Base-by-base conservation (phyloP, 2,797 vertebrate genomes). In the Cirrhinus molitorella region DNA sequence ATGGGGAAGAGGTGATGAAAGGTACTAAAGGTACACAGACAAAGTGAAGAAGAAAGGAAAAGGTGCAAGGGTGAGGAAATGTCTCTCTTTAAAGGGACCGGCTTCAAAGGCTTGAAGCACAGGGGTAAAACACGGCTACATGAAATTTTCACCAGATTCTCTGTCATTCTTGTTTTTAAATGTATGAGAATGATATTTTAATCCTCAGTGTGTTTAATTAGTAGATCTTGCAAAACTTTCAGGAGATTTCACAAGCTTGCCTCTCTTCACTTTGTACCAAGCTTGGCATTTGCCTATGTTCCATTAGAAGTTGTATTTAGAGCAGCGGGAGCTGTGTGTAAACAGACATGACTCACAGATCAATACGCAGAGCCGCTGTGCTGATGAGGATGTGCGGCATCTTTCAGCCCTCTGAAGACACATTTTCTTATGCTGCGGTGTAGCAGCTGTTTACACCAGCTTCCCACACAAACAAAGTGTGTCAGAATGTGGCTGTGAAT, bases 291-390 rank as follows among this genome's bases (percentile, higher is more conserved):
- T 85, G 79, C 81, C 78, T 71, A 45, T 31, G 78, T 80, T 72
- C 47, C 47, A 57, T 79, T 75, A 76, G 74, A 88, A 86, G 85
- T 57, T 70, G 73, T 61, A 77, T 87, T 86, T 81, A 63, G 55
- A 81, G 88, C 68, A 71, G 70, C 31, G 83, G 67, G 82, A 89
- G 84, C 37, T 25, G 21, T 68, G 76, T 83, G 86, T 82, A 87
- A 85, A 87, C 88, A 87, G 78, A 83, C 59, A 43, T 81, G 78
- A 81, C 83, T 88, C 83, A 84, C 83, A 80, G 85, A 88, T 89
- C 87, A 87, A 80, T 89, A 87, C 66, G 66, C 81, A 57, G 37
- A 85, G 79, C 79, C 77, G 70, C 79, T 71, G 71, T n/a, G 63
- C 63, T 83, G 85, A 82, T 83, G 79, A 81, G 75, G 47, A 57